Conservation (phyloP, 2,113 vertebrate species). For the Bufo gargarizans region DNA sequence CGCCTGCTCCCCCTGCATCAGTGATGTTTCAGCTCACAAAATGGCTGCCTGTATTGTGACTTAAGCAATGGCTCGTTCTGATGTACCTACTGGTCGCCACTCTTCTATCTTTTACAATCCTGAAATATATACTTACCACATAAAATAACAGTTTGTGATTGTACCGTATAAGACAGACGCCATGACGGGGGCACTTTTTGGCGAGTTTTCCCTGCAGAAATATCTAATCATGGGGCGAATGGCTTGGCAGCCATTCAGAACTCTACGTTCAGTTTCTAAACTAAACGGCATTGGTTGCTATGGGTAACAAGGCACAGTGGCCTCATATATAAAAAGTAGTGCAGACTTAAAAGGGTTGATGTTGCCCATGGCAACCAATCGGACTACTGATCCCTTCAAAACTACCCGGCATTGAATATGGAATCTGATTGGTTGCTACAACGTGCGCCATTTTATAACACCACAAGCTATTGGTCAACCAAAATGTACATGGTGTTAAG, state of each 20-base stretch:
- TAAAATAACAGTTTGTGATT: neutral
- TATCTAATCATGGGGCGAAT: neutral
- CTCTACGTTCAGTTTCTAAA: neutral
- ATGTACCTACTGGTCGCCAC: neutral
- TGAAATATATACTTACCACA: neutral
- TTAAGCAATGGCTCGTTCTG: neutral
- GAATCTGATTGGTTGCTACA: no score
- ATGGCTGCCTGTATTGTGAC: neutral
- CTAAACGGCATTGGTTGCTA: neutral
- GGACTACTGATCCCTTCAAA: neutral
- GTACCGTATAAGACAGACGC: neutral
- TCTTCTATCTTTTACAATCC: neutral
- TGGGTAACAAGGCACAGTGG: slow-evolving; percentile 10
- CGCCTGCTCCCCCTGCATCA: neutral
- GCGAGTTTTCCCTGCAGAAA: slow-evolving; percentile 9
- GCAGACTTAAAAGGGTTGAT: neutral
- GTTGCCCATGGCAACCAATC: slow-evolving; percentile 10
- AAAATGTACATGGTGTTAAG: neutral
- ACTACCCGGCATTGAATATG: neutral
- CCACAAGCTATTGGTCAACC: no score
- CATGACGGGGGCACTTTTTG: neutral
- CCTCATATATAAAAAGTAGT: slow-evolving; percentile 13
- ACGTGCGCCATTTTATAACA: no score
- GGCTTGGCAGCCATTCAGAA: neutral
- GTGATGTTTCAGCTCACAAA: neutral